Base-by-base conservation (phyloP, 2,113 vertebrate species). In the Halcyon malimbica region DNA sequence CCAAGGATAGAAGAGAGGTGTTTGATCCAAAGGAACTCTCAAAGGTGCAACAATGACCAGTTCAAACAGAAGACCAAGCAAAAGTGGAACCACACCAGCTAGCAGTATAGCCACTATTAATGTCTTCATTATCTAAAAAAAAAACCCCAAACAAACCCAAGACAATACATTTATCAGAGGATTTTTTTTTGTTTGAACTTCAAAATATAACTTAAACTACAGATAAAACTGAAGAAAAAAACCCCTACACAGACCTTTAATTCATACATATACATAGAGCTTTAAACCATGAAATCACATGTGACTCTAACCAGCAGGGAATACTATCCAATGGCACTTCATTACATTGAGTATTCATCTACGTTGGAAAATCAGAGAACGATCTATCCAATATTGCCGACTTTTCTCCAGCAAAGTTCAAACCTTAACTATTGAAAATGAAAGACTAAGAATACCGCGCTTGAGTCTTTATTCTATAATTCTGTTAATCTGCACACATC, bases 1-100 rank as follows among this genome's bases (percentile, higher is more conserved):
- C 99, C 99, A 99, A 18, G 99, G 99, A 96, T 99, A 99, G 97
- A 99, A 99, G 51, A 99, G 98, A 33, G 99, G 99, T 2, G 99
- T 99, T 97, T 99, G 99, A 98, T 99, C 99, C 94, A 99, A 98
- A 54, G 99, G 99, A 62, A 99, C 99, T 83, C 99, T 98, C 84
- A 99, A 98, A 29, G 99, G 99, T 56, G 99, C 99, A 19, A 99
- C 99, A 5, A 99, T 99, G 54, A 99, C 99, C 85, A 99, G 96
- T 93, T 99, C 99, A 96, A 99, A 99, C 75, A 99, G 96, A 89
- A 99, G 98, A 46, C 99, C 99, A 11, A 99, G 98, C 25, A 99
- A 90, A 91, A 99, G 98, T 1, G 99, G 99, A 91, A 99, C 99
- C 21, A 99, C 99, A 50, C 99, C 99, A 59, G 99, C 99, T 3